Evolutionary conservation across 2,888 invertebrate genomes (phyloP), one percentile per base, ranked within the genome.

Genomic region (Oxyscelio sp.): DNA sequence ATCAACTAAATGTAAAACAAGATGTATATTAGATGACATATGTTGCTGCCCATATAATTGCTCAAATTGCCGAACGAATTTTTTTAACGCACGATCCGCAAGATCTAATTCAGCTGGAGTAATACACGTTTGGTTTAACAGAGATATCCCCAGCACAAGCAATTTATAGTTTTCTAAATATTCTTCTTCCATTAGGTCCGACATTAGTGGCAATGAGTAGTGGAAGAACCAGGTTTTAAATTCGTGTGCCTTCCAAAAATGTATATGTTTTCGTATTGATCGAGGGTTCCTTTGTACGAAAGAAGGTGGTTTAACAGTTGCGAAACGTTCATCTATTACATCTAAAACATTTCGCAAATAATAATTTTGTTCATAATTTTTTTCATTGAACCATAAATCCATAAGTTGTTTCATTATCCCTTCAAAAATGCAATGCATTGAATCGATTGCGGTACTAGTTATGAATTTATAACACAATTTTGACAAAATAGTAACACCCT

Each of bases 241-340:
- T 27, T 88, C 89, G 4, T 66, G 70, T 0, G 86, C 86, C 74
- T 90, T 89, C 86, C 86, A 88, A 58, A 87, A 73, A 1, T 24
- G 63, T 8, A 75, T 43, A 17, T 40, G 22, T 27, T 88, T 85
- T 8, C 38, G 43, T 11, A 90, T 73, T 2, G 65, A 63, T 27
- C 86, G 52, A 2, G 84, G 83, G 17, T 78, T 8, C 71, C 88
- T 40, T 22, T 66, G 61, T 21, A 86, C 52, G 68, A 70, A 84
- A 8, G 74, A 75, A 11, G 13, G 87, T 82, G n/a, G 88, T 21
- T 24, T 24, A 1, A 40, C n/a, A 34, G n/a, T 4, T 11, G 31
- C 15, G 13, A 59, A 17, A 2, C 59, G 38, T 21, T 38, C 19
- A 40, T 59, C 40, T 85, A 22, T 17, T 22, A 22, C 8, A n/a